Base-by-base conservation (phyloP, 92 coral and sea anemone species). In the Metridium senile region DNA sequence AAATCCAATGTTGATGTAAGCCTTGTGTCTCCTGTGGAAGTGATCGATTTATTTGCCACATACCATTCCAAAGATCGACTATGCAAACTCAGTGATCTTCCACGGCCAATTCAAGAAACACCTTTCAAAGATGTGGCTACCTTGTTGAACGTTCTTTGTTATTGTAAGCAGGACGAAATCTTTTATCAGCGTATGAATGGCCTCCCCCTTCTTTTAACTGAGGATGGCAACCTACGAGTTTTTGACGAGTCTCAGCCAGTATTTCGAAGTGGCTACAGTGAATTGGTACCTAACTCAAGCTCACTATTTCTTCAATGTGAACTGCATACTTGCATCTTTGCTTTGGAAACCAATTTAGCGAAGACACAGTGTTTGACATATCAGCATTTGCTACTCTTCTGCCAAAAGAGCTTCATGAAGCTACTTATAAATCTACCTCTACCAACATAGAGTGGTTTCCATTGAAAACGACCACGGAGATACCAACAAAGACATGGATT, bases 301-400 rank as follows among this genome's bases (percentile, higher is more conserved):
- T 33, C 66, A 0, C 56, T 68, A 63, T 90, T 90, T 76, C 86
- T 86, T 25, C 91, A 90, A 53, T 51, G 70, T n/a, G 16, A 45
- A 11, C 20, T 87, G 11, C 16, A 3, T 10, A 21, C 4, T 13
- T 22, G 26, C 23, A 17, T 54, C 43, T 10, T 34, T 21, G 18
- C 80, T 26, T 85, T 85, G 26, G 9, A 30, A 4, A 0, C 33
- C 13, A 64, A 64, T 1, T 9, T 6, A 23, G 74, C 66, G 45
- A 19, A 53, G 29, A n/a, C 52, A 9, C 53, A 66, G 73, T 1
- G 18, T 79, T 85, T 86, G 79, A 79, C 54, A 62, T 87, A 0
- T 29, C 62, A 1, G 78, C 63, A 20, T 82, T 87, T 68, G 84
- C 85, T 23, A 49, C 9, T 1, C 26, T 33, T 17, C 78, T 87